Evolutionary conservation across 2,797 vertebrate species (phyloP).

Genomic region (Dendrocincla fuliginosa): DNA sequence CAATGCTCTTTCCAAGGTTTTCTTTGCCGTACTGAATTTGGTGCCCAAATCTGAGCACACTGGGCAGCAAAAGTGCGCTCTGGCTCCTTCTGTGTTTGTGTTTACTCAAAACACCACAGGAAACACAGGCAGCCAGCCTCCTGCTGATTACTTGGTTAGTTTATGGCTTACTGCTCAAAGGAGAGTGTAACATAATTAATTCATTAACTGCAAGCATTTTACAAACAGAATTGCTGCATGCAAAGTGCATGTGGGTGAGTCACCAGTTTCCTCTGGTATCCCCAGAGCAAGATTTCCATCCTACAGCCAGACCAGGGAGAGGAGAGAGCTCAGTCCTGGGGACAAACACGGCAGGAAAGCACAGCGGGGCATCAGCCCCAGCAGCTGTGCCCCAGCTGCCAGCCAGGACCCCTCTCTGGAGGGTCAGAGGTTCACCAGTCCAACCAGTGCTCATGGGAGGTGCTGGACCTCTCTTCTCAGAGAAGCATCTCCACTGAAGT

Average conservation of each 20-base stretch:
- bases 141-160: not conserved
- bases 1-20: not conserved
- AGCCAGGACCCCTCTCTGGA: not conserved
- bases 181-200: conserved; percentile 7
- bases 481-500: not conserved
- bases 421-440: not conserved
- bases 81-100: not conserved
- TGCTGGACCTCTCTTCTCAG: not conserved
- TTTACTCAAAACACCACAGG: not conserved
- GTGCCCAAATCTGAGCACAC: not conserved
- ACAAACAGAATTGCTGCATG: not conserved
- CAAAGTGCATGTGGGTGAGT: not conserved
- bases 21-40: not conserved
- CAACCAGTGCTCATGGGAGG: not conserved
- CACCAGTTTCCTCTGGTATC: not conserved
- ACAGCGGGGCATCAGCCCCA: not conserved
- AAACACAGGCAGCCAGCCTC: not conserved
- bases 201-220: not conserved
- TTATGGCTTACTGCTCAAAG: not conserved
- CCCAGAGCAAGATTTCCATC: not conserved
- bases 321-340: not conserved
- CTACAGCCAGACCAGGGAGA: not conserved
- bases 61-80: not conserved
- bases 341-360: not conserved
- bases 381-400: not conserved